These are phyloP conservation scores for Heliconius sara DNA, from an alignment of 2,888 invertebrate species.

Conservation along the genomic window DNA sequence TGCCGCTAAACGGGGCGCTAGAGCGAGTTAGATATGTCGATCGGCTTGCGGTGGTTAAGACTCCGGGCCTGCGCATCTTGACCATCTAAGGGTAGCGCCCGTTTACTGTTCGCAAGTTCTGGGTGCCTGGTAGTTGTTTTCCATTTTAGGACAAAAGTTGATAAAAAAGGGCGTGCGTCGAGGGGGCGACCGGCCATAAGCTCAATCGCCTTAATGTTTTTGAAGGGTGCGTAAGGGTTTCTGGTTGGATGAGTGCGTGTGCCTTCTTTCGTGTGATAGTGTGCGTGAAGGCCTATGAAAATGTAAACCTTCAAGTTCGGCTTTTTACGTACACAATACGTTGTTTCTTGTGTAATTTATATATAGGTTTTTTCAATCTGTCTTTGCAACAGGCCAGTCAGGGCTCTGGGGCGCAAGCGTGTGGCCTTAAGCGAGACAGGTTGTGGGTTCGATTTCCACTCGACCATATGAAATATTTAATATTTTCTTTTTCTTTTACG, in stretches of 20 bases:
- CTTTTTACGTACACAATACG: not conserved
- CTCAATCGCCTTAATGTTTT: constrained; percentile 27
- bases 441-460: no score
- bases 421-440: no score
- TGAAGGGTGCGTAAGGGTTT: constrained; percentile 43
- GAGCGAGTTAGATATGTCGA: constrained; percentile 72
- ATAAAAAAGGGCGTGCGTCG: constrained; percentile 77
- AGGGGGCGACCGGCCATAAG: constrained; percentile 20
- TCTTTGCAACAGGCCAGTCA: no score
- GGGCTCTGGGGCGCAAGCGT: no score
- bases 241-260: constrained; percentile 29
- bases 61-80: constrained; percentile 79
- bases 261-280: not conserved
- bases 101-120: constrained; percentile 63
- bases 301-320: not conserved
- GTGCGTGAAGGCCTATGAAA: constrained; percentile 17
- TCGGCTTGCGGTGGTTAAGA: constrained; percentile 57
- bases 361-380: no score
- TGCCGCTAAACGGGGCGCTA: constrained; percentile 56
- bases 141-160: constrained; percentile 84
- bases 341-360: not conserved
- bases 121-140: constrained; percentile 80
- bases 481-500: no score
- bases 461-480: no score
- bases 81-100: constrained; percentile 73